Evolutionary conservation across 2,888 invertebrate species (phyloP).

Genomic region (Cylloceria caligata): DNA sequence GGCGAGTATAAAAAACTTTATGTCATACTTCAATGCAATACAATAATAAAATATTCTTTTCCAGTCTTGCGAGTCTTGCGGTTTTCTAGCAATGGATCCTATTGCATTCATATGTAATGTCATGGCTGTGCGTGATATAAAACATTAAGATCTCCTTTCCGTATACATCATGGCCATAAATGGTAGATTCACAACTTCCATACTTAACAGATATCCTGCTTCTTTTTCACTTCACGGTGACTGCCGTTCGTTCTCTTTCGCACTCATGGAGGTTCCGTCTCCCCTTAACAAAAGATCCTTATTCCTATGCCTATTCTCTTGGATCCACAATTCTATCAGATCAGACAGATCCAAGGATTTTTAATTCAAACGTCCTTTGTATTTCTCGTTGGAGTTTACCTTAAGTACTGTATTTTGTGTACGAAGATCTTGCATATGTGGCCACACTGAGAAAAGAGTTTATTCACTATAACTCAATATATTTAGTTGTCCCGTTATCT

Average conservation of each 20-base stretch:
- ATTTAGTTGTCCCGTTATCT: no score
- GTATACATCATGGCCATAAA: constrained; percentile 43
- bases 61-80: constrained; percentile 35
- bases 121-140: neutral
- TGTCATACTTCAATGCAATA: constrained; percentile 16
- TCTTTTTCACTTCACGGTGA: no score
- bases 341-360: constrained; percentile 25
- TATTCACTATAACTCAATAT: no score
- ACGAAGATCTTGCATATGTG: constrained; percentile 43
- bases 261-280: no score
- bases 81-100: constrained; percentile 55
- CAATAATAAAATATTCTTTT: constrained; percentile 62
- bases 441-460: no score
- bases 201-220: no score
- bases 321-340: constrained; percentile 17
- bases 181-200: constrained; percentile 6
- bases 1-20: neutral
- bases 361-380: neutral
- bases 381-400: constrained; percentile 23
- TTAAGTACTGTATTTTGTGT: neutral
- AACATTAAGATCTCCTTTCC: constrained; percentile 14
- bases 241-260: no score
- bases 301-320: neutral
- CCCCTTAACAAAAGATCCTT: constrained; percentile 47
- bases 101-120: constrained; percentile 65